Percentiles rank a stretch among this genome's conserved stretches.
These are phyloP conservation scores for Opisthograptis luteolata DNA, from an alignment of 2,888 invertebrate species.

Conservation along the genomic window DNA sequence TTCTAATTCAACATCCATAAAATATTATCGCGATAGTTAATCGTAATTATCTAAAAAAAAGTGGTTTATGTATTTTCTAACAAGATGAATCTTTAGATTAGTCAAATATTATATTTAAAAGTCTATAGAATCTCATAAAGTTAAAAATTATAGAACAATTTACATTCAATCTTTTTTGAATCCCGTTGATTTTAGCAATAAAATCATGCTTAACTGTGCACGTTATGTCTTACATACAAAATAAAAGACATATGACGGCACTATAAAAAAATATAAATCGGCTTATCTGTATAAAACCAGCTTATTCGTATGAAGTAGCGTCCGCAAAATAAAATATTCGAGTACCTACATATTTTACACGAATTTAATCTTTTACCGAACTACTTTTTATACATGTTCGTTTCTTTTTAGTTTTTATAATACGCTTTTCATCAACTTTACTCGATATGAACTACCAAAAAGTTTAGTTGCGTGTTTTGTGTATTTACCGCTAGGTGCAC, in stretches of 20 bases:
- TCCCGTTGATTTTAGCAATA: slow-evolving; percentile 66
- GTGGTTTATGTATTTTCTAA: slow-evolving; percentile 43
- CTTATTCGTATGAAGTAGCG: slow-evolving; percentile 71
- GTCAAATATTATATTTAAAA: slow-evolving; percentile 58
- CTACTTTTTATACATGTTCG: too few relatives aligned
- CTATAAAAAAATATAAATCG: slow-evolving; percentile 81
- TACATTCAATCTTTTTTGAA: slow-evolving; percentile 53
- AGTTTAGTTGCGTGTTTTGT: too few relatives aligned
- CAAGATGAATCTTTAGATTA: slow-evolving; percentile 45
- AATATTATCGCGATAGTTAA: slow-evolving; percentile 27
- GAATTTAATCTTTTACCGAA: slow-evolving; percentile 8
- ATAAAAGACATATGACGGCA: slow-evolving; percentile 72
- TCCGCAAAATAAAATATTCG: slow-evolving; percentile 45
- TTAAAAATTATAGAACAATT: slow-evolving; percentile 50
- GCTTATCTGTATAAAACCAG: slow-evolving; percentile 83
- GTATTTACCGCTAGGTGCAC: too few relatives aligned
- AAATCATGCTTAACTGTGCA: slow-evolving; percentile 59
- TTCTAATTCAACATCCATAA: slow-evolving; percentile 18
- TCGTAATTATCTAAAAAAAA: slow-evolving; percentile 33
- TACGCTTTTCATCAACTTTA: too few relatives aligned
- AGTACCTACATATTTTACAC: slow-evolving; percentile 11
- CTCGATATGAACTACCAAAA: too few relatives aligned
- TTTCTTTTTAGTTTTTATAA: not conserved
- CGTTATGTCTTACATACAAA: slow-evolving; percentile 64
- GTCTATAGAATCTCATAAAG: slow-evolving; percentile 45